Percentiles rank a stretch among this genome's conserved stretches.
Conservation (phyloP, 2,797 vertebrate species). For the Pseudotriccus pelzelni region DNA sequence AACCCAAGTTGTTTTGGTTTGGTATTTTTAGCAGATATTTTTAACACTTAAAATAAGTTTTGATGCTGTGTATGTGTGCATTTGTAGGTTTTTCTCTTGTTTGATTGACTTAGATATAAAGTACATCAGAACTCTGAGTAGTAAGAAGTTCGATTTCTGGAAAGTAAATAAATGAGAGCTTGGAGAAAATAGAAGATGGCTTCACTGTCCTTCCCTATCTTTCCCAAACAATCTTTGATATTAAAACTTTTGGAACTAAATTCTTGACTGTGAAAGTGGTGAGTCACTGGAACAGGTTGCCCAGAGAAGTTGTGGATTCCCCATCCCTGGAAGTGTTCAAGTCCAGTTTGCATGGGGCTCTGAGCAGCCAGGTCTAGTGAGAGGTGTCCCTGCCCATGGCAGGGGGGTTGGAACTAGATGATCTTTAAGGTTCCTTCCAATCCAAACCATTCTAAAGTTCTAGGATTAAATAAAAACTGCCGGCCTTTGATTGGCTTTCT, state of each 20-base stretch:
- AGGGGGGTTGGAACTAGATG: neutral
- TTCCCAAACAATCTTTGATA: neutral
- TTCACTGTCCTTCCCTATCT: neutral
- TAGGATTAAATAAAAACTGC: neutral
- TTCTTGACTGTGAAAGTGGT: neutral
- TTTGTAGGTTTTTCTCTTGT: neutral
- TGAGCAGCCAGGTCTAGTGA: neutral
- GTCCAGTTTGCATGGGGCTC: neutral
- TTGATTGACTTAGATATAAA: neutral
- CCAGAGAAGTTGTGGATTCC: neutral
- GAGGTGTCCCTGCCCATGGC: neutral
- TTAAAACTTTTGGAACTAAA: neutral
- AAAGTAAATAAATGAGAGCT: conserved; percentile 16
- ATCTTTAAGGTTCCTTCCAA: neutral
- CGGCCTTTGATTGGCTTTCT: neutral
- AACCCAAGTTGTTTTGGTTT: neutral
- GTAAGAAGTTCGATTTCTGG: neutral
- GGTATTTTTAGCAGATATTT: neutral
- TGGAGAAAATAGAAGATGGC: neutral
- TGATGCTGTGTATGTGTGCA: neutral
- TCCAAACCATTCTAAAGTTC: neutral
- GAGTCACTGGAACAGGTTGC: neutral
- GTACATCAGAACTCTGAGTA: neutral
- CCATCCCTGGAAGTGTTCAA: neutral
- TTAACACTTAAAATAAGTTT: neutral